Evolutionary conservation across 2,113 vertebrate species (phyloP).

Genomic region (Triplophysa siluroides): DNA sequence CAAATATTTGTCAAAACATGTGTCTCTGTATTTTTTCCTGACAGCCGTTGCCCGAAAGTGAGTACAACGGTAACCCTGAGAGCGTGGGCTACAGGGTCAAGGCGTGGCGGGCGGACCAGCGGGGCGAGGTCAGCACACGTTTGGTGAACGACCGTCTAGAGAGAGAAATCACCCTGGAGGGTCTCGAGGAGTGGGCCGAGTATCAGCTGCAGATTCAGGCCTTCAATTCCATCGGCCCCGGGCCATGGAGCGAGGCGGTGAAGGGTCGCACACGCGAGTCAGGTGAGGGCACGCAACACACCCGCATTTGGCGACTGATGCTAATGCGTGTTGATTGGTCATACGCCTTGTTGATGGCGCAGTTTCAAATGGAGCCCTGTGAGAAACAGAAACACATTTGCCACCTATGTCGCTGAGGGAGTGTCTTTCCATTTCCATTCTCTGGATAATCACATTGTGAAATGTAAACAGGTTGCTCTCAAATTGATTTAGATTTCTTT

Average conservation of each 20-base stretch:
- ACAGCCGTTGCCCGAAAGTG: slow-evolving; percentile 84
- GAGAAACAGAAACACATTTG: slow-evolving; percentile 6
- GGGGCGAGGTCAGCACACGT: slow-evolving; percentile 58
- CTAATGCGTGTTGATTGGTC: background rate
- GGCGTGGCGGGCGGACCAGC: slow-evolving; percentile 74
- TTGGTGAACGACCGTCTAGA: slow-evolving; percentile 74
- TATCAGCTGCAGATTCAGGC: slow-evolving; percentile 90
- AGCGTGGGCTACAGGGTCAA: slow-evolving; percentile 85
- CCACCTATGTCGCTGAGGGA: slow-evolving; percentile 6
- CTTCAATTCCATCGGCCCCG: slow-evolving; percentile 90
- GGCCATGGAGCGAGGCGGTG: slow-evolving; percentile 86
- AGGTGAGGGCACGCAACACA: slow-evolving; percentile 69
- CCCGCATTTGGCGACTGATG: background rate
- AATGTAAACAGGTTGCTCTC: slow-evolving; percentile 40
- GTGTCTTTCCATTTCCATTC: slow-evolving; percentile 43
- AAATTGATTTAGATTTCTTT: slow-evolving; percentile 35
- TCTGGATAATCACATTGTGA: slow-evolving; percentile 26
- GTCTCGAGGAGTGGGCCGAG: slow-evolving; percentile 86
- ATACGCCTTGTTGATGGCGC: fast-evolving
- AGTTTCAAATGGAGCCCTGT: background rate
- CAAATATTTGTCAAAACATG: background rate
- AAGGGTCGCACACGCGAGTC: slow-evolving; percentile 84
- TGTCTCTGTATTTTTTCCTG: background rate
- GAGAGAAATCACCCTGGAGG: slow-evolving; percentile 80
- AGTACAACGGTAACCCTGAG: slow-evolving; percentile 90